Percentiles rank a stretch among this genome's conserved stretches.
Conservation (phyloP, 2,797 vertebrate genomes). For the Sebastes goodei region DNA sequence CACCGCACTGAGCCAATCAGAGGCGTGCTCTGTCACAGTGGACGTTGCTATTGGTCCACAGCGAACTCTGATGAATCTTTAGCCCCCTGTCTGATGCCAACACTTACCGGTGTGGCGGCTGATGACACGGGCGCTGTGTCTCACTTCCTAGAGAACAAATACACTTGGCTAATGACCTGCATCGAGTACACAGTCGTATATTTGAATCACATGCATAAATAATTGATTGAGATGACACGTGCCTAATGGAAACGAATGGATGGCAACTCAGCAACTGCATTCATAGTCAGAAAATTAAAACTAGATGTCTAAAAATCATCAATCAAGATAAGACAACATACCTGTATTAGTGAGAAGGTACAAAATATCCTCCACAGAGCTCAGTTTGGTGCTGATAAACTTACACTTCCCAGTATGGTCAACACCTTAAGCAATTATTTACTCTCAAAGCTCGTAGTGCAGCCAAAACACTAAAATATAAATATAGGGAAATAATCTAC, state of each 20-base stretch:
- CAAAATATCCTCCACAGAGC: background rate
- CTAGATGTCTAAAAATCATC: background rate
- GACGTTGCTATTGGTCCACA: slow-evolving; percentile 64
- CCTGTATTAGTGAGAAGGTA: background rate
- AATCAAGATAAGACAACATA: background rate
- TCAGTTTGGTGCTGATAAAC: background rate
- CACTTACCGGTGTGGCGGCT: slow-evolving; percentile 6
- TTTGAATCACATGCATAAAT: background rate
- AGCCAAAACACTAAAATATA: background rate
- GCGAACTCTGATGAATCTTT: slow-evolving; percentile 55
- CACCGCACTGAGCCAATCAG: slow-evolving; percentile 63
- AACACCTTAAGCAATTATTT: background rate
- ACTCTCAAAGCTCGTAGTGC: background rate
- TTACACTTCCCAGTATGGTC: background rate
- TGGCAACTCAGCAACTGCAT: background rate
- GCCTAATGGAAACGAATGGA: background rate
- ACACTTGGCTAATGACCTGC: background rate
- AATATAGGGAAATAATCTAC: slow-evolving; percentile 5
- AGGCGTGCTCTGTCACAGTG: slow-evolving; percentile 38
- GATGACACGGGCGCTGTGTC: slow-evolving; percentile 9
- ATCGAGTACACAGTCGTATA: background rate
- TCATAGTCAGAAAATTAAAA: background rate
- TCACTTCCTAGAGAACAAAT: slow-evolving; percentile 13
- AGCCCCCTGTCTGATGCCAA: slow-evolving; percentile 56
- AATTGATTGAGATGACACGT: background rate